Evolutionary conservation across 2,113 vertebrate species (phyloP), one percentile per base, ranked within the genome.

Genomic region (Halcyon senegalensis): DNA sequence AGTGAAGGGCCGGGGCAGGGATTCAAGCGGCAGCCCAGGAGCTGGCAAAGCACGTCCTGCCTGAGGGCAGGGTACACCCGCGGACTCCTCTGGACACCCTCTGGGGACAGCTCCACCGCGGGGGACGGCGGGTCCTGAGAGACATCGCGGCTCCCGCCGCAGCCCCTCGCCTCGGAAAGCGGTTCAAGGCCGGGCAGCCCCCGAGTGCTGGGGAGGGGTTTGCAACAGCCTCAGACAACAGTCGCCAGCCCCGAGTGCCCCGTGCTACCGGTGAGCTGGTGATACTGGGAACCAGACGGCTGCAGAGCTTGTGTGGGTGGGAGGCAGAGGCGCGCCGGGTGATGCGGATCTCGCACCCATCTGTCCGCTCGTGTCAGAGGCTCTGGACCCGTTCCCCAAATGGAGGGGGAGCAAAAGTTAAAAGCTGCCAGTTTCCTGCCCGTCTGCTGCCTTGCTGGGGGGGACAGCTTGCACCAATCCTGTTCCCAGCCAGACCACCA

Each of bases 401-500:
- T 1, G 10, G 27, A 53, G 59, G 7, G 14, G 16, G 63, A 11
- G 10, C 19, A 81, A 67, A 39, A 73, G 10, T 1, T 44, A 53
- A 58, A 86, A 44, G 24, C 39, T 15, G 11, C 11, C 30, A 10
- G 12, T 13, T 75, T 28, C 27, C 21, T 17, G 27, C 7, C 7
- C 16, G 13, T 4, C 5, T 10, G 5, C 41, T 27, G 5, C 53
- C 21, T 27, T 35, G 30, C 12, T 6, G 35, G 30, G 14, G 23
- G 28, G 9, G 31, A 30, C 15, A 62, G 30, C 60, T 67, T 21
- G 10, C 13, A 13, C 33, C 8, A 15, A 31, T 37, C 30, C 35
- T 77, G 50, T 24, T 74, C 43, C 64, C 41, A 6, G 14, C 37
- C 43, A 31, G 23, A 16, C 6, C 2, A 15, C 0, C 0, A 43